Evolutionary conservation across 2,888 invertebrate genomes (phyloP), one percentile per base, ranked within the genome.

Genomic region (Therioaphis trifolii): DNA sequence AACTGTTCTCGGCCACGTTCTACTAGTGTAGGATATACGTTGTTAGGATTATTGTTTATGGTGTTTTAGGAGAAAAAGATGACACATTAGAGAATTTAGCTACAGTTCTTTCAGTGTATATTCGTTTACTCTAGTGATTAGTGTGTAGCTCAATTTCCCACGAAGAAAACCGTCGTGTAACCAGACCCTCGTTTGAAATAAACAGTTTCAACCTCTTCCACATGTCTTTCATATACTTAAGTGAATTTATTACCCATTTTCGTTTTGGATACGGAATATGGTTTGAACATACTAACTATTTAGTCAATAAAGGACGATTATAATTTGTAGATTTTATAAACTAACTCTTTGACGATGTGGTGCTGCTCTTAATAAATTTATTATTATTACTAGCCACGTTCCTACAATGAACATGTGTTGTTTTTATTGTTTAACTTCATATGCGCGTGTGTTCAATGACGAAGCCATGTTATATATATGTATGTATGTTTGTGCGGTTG

Each of bases 61-160:
- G 80, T 46, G 58, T 61, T 69, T 78, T 71, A 43, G 69, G 58
- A 66, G 69, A 79, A 55, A 49, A 77, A 66, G 46, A 69, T 40
- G 68, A 55, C 61, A 43, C 78, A 43, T 55, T 68, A 69, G 66
- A 49, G 66, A 77, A 77, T 58, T n/a, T 18, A 15, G 29, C 52
- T 35, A 52, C n/a, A n/a, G 21, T 72, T 61, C 66, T 77, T 46
- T 49, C 15, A n/a, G 27, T 75, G n/a, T 11, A 27, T n/a, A n/a
- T 35, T 35, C 35, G 35, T 35, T 5, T 29, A 35, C 77, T 29
- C 43, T 40, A 43, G 69, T 43, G 69, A 12, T 15, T 46, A 46
- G 21, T 46, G 24, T 11, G 21, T 4, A 24, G 18, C 66, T 18
- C 14, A 66, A 77, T 68, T 68, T 79, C 69, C 40, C 52, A 68